These are phyloP conservation scores for Haliclystus octoradiatus DNA, from an alignment of 30 jellyfish, hydroid and myxozoan species.

Conservation along the genomic window DNA sequence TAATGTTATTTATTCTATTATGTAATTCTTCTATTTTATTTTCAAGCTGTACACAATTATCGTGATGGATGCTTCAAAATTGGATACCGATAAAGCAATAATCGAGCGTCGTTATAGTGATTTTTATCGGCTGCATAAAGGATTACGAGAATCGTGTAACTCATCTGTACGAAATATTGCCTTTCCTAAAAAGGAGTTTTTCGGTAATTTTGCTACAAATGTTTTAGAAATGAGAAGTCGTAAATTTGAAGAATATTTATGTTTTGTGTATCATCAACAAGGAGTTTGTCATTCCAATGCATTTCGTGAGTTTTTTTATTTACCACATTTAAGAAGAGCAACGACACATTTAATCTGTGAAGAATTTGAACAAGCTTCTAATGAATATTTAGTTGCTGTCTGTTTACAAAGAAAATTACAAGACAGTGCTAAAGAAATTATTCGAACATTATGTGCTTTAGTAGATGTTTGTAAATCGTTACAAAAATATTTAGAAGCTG, in stretches of 20 bases:
- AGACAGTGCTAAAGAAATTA: constrained; percentile 19
- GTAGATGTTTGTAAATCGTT: constrained; percentile 61
- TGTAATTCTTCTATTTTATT: too few species aligned
- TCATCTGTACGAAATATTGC: constrained; percentile 37
- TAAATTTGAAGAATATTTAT: constrained; percentile 61
- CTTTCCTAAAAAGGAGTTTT: constrained; percentile 71
- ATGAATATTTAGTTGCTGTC: constrained; percentile 46
- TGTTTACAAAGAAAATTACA: constrained; percentile 67
- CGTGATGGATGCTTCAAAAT: constrained; percentile 67
- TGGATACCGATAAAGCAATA: constrained; percentile 73
- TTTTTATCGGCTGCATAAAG: constrained; percentile 51
- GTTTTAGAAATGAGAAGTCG: constrained; percentile 63
- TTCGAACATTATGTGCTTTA: constrained; percentile 53
- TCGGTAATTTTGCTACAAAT: constrained; percentile 39
- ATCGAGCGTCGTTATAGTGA: constrained; percentile 80
- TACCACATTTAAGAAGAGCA: constrained; percentile 65
- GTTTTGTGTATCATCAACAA: constrained; percentile 63
- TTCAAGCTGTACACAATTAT: constrained; percentile 55
- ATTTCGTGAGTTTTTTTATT: constrained; percentile 55
- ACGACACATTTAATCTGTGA: constrained; percentile 52
- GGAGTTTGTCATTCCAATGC: constrained; percentile 62
- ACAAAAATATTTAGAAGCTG: constrained; percentile 42
- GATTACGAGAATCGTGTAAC: constrained; percentile 64
- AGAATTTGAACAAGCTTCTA: constrained; percentile 32
- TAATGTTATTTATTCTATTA: too few species aligned